A percentile compares a stretch with the other conserved stretches of the same genome.
Evolutionary conservation across 2,113 vertebrate species (phyloP).

Genomic region (Gallinago undulata): DNA sequence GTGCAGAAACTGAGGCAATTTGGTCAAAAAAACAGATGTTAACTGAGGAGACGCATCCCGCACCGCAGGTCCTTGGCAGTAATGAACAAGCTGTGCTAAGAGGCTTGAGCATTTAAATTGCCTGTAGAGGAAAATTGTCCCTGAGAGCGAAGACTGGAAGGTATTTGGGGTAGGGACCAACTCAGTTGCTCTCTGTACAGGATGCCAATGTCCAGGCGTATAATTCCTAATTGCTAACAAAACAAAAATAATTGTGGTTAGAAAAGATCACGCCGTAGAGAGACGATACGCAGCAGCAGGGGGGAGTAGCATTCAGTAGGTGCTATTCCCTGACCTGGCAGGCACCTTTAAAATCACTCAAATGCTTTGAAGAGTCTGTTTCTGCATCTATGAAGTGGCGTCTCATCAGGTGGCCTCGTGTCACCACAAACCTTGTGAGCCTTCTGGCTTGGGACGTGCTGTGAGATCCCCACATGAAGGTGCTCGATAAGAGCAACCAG

Average conservation of each 20-base stretch:
- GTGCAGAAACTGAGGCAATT: slow-evolving; percentile 36
- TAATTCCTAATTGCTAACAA: background rate
- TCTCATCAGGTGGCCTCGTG: background rate
- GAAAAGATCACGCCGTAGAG: background rate
- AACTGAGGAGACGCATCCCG: slow-evolving; percentile 40
- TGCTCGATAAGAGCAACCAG: background rate
- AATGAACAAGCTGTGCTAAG: slow-evolving; percentile 5
- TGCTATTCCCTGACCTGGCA: background rate
- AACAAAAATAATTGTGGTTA: background rate
- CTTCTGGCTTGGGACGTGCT: background rate
- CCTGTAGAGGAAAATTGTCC: slow-evolving; percentile 17
- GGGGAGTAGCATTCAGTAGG: background rate
- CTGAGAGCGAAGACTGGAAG: slow-evolving; percentile 1
- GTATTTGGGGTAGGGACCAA: background rate
- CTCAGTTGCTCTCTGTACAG: background rate
- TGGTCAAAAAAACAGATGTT: slow-evolving; percentile 59
- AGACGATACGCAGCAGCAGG: background rate
- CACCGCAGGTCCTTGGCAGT: slow-evolving; percentile 43
- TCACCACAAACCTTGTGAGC: background rate
- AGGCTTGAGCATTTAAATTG: background rate
- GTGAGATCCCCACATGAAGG: background rate
- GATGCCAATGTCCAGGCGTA: background rate
- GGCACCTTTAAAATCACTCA: background rate
- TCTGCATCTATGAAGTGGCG: background rate
- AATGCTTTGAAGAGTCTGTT: background rate